A percentile compares a stretch with the other conserved stretches of the same genome.
Evolutionary conservation across 2,888 invertebrate genomes (phyloP).

Genomic region (Branchinecta sandiegonensis): DNA sequence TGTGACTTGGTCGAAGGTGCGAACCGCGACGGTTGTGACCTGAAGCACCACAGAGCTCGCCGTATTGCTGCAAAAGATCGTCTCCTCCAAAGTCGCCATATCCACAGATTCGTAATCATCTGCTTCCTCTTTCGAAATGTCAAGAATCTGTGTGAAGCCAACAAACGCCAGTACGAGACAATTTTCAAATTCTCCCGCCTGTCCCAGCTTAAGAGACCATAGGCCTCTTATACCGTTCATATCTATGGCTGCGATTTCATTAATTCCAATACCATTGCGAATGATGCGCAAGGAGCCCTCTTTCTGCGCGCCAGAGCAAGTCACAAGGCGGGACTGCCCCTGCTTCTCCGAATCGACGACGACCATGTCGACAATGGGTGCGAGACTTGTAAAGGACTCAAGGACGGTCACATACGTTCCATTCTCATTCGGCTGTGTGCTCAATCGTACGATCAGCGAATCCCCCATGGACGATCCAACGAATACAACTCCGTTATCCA

Average conservation of each 20-base stretch:
- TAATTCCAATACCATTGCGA: constrained; percentile 95
- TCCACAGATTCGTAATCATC: constrained; percentile 92
- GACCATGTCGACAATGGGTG: constrained; percentile 95
- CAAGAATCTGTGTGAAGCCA: constrained; percentile 65
- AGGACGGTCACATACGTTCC: constrained; percentile 82
- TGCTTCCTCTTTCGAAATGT: constrained; percentile 57
- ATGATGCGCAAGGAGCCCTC: constrained; percentile 95
- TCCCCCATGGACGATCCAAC: constrained; percentile 93
- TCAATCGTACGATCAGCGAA: constrained; percentile 81
- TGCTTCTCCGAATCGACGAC: constrained; percentile 91
- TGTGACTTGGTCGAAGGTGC: constrained; percentile 31
- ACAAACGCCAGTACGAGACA: constrained; percentile 87
- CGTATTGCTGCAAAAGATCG: constrained; percentile 86
- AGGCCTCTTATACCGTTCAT: constrained; percentile 93
- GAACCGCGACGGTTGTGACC: constrained; percentile 55
- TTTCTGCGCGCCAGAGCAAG: constrained; percentile 93
- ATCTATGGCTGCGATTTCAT: constrained; percentile 94
- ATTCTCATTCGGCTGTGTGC: constrained; percentile 63
- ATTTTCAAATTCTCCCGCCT: constrained; percentile 52
- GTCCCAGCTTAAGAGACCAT: constrained; percentile 64
- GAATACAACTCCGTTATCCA: constrained; percentile 95
- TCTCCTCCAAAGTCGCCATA: constrained; percentile 79
- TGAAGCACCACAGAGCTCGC: constrained; percentile 62
- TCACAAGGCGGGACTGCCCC: constrained; percentile 94
- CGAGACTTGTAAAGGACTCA: constrained; percentile 93